A percentile compares a stretch with the other conserved stretches of the same genome.
phyloP scores from a whole-genome alignment of 2,113 vertebrate genomes.

The Hiodon tergisus region DNA sequence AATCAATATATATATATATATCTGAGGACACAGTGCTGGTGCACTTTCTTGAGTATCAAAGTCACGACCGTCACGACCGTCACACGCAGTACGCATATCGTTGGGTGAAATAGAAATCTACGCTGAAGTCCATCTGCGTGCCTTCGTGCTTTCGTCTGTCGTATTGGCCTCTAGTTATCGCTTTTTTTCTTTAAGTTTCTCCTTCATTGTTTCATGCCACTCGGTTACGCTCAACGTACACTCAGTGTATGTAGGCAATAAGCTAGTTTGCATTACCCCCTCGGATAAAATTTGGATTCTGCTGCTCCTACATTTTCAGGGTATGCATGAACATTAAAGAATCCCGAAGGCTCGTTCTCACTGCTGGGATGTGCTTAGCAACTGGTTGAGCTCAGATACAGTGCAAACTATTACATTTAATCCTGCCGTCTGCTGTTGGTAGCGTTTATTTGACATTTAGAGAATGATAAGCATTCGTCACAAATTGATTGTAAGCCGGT shows the following conservation, averaged over 20 bases:
- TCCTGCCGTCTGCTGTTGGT: too few relatives aligned
- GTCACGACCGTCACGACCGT: background rate
- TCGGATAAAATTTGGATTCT: background rate
- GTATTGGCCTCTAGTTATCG: slow-evolving; percentile 4
- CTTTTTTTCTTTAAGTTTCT: background rate
- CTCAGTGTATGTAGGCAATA: background rate
- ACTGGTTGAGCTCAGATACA: too few relatives aligned
- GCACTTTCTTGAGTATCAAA: background rate
- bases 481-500: too few relatives aligned
- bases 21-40: too few relatives aligned
- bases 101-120: background rate
- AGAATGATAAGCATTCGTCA: too few relatives aligned
- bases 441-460: too few relatives aligned
- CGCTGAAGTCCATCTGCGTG: too few relatives aligned
- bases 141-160: background rate
- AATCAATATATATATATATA: too few relatives aligned
- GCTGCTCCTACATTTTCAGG: background rate
- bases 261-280: background rate
- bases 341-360: too few relatives aligned
- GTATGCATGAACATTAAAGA: background rate
- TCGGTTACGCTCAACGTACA: slow-evolving; percentile 3
- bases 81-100: background rate
- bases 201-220: background rate
- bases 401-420: too few relatives aligned
- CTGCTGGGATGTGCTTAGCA: too few relatives aligned